Evolutionary conservation across 2,113 vertebrate species (phyloP).

Genomic region (Cephalopterus ornatus): DNA sequence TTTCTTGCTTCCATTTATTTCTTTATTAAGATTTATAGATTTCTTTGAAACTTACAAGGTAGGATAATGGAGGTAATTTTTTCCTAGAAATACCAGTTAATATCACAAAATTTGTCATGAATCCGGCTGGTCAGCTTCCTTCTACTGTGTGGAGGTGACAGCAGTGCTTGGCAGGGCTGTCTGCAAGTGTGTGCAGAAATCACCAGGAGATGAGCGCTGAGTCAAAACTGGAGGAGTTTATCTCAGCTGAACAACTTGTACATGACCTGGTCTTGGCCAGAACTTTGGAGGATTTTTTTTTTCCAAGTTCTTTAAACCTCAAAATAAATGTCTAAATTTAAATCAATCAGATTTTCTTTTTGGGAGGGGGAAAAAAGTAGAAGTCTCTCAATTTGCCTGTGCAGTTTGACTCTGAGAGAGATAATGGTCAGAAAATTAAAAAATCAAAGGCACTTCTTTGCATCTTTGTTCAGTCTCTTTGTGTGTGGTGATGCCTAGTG

Average conservation of each 20-base stretch:
- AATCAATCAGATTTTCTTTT: neutral
- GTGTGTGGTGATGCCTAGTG: neutral
- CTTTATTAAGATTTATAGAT: conserved; percentile 51
- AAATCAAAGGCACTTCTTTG: neutral
- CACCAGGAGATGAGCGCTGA: neutral
- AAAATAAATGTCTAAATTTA: neutral
- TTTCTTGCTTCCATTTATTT: neutral
- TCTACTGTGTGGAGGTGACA: neutral
- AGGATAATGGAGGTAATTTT: conserved; percentile 52
- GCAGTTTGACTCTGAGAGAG: neutral
- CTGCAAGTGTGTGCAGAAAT: neutral
- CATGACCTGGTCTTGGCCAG: neutral
- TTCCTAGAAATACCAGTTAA: conserved; percentile 58
- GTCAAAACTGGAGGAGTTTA: neutral
- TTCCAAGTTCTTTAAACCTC: neutral
- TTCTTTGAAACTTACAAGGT: conserved; percentile 19
- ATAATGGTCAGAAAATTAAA: neutral
- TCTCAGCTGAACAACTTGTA: neutral
- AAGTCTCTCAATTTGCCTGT: neutral
- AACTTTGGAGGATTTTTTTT: neutral
- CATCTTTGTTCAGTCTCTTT: neutral
- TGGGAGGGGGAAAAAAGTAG: neutral
- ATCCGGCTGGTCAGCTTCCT: conserved; percentile 3
- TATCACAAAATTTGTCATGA: conserved; percentile 38
- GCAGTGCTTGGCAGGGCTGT: neutral